Base-by-base conservation (phyloP, 2,797 vertebrate genomes). In the Gobio occitaniae region DNA sequence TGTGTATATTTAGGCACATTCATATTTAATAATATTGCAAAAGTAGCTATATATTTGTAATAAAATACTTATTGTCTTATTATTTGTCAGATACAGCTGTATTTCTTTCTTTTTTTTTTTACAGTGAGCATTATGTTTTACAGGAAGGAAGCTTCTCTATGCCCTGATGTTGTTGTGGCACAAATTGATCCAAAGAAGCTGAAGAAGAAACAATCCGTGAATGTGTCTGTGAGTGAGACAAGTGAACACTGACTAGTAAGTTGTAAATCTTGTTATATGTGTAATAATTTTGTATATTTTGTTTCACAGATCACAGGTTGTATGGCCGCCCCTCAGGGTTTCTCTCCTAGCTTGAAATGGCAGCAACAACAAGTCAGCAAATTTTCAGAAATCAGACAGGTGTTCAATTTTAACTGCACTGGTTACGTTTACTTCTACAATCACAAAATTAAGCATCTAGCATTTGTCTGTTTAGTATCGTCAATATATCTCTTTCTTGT, bases 181-280 rank as follows among this genome's bases (percentile, higher is more conserved):
- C 95, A 98, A 66, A 99, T 99, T 89, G 97, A 99, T 89, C 97
- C 98, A 21, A 98, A 95, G 93, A 99, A 99, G 89, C 88, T 99
- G 87, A 97, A 95, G 89, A 97, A 96, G 90, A 97, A 96, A 84
- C 97, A 97, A 86, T 97, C 97, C 3, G 96, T 98, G 10, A 97
- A 97, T 86, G 89, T 94, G 83, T 97, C 97, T 68, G 98, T 99
- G 93, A 97, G 97, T 97, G 63, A 13, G 29, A 68, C 2, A 54
- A 32, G 16, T 21, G 0, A 15, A 38, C 44, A 52, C 19, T 47
- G 3, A 4, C 36, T 19, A 21, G 6, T 15, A 15, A 19, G 17
- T 54, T 16, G 16, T n/a, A 4, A 54, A 13, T 48, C 8, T 17
- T 12, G 36, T 13, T 71, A 10, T 54, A 11, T 3, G 25, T 54